Evolutionary conservation across 2,113 vertebrate species (phyloP), one percentile per base, ranked within the genome.

Genomic region (Clarias gariepinus): DNA sequence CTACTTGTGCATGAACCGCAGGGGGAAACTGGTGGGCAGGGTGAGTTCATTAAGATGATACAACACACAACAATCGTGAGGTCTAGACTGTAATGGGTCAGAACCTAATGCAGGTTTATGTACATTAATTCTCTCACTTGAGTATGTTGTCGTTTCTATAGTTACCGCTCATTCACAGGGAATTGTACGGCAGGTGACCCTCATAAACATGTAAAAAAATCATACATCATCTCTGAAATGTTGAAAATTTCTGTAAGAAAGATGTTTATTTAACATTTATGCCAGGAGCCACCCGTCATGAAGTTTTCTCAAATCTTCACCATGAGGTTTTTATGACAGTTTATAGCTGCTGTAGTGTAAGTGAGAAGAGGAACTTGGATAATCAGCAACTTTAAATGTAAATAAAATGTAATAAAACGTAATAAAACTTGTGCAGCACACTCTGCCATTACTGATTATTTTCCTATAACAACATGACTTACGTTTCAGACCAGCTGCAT

Each of bases 1-100:
- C 94, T 97, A 97, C 94, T 94, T 97, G 92, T 97, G 96, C 89
- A 97, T 97, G 96, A 97, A 96, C 92, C 96, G 94, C 87, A 95
- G 95, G 91, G 96, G 96, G 90, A 97, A 97, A 91, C 95, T 97
- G 23, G 94, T 97, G 90, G 96, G 96, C 71, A 96, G 96, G 96
- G 96, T 97, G 93, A 96, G 96, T 95, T 64, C 4, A 18, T 23
- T 23, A 2, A 47, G 9, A 36, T 19, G 28, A 41, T 25, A 36
- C 33, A 3, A 15, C 28, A 21, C 6, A 30, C 76, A 11, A 19
- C 12, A 30, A 55, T 19, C 1, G 33, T 33, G 5, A 58, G n/a
- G 16, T 30, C 53, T 2, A 16, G 12, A 30, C 19, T 30, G n/a
- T 30, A 13, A 77, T 25, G 23, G 73, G 73, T 15, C 52, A 30